Evolutionary conservation across 2,888 invertebrate species (phyloP).

Genomic region (Trachelus stipa): DNA sequence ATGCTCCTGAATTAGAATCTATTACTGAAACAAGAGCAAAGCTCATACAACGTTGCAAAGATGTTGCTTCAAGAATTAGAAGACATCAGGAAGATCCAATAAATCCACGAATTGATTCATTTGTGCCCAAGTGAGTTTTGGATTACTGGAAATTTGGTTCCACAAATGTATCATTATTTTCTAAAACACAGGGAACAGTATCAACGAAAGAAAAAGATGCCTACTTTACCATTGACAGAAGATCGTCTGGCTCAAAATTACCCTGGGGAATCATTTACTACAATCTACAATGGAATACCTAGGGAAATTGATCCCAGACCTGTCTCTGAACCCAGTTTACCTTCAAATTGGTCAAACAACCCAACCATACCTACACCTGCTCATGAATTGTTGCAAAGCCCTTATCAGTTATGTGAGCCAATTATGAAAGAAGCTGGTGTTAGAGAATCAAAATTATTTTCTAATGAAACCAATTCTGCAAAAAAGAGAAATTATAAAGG

Average conservation of each 20-base stretch:
- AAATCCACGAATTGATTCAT: slow-evolving; percentile 43
- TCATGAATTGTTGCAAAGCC: slow-evolving; percentile 24
- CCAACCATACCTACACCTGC: slow-evolving; percentile 3
- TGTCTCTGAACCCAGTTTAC: slow-evolving; percentile 44
- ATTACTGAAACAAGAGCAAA: slow-evolving; percentile 80
- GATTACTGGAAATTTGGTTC: not conserved
- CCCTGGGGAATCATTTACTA: slow-evolving; percentile 46
- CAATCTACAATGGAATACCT: slow-evolving; percentile 49
- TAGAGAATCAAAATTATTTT: slow-evolving; percentile 8
- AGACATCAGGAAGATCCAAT: slow-evolving; percentile 47
- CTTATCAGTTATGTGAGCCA: slow-evolving; percentile 39
- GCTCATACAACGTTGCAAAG: slow-evolving; percentile 75
- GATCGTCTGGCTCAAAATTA: slow-evolving; percentile 44
- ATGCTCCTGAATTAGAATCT: slow-evolving; percentile 87
- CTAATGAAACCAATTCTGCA: not conserved
- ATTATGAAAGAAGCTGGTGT: slow-evolving; percentile 25
- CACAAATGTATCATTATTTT: not conserved
- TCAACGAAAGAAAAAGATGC: slow-evolving; percentile 51
- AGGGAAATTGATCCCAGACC: slow-evolving; percentile 46
- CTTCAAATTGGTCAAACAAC: slow-evolving; percentile 24
- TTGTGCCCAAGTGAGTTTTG: slow-evolving; percentile 46
- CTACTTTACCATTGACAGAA: slow-evolving; percentile 50
- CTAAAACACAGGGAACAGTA: slow-evolving; percentile 49
- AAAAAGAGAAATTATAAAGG: slow-evolving; percentile 58
- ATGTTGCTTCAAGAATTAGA: slow-evolving; percentile 69